A percentile compares a stretch with the other conserved stretches of the same genome.
phyloP scores from a whole-genome alignment of 1,140 invertebrate genomes.

The Pseudobourletiella spinata region DNA sequence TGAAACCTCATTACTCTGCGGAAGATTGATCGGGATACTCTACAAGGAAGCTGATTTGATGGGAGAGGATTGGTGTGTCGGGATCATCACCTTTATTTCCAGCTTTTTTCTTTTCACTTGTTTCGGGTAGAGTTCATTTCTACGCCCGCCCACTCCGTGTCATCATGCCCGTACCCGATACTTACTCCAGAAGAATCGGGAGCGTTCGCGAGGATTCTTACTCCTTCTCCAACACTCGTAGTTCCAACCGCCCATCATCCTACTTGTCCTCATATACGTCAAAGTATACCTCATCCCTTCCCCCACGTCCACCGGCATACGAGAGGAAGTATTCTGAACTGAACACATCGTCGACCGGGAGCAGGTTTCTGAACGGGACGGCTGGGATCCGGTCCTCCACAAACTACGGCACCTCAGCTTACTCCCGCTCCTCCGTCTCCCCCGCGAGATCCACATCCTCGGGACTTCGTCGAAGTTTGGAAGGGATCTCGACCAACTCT shows the following conservation, averaged over 20 bases:
- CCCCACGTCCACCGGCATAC: constrained; percentile 30
- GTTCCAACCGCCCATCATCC: constrained; percentile 11
- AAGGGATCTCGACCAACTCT: neutral
- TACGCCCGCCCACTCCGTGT: no score
- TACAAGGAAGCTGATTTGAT: no score
- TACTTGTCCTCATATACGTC: constrained; percentile 21
- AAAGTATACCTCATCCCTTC: constrained; percentile 24
- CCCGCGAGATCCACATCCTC: constrained; percentile 19
- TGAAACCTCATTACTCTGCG: no score
- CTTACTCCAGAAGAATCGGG: constrained; percentile 16
- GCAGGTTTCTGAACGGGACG: constrained; percentile 13
- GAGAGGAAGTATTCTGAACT: constrained; percentile 23
- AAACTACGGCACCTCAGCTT: constrained; percentile 1
- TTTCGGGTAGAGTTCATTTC: no score
- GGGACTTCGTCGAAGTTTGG: constrained; percentile 14
- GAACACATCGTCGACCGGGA: constrained; percentile 10
- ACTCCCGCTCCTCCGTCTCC: constrained; percentile 21
- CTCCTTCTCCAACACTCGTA: constrained; percentile 11
- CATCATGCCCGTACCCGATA: constrained; percentile 34
- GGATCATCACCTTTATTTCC: no score
- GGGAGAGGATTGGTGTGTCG: no score
- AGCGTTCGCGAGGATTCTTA: constrained; percentile 25
- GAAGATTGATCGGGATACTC: no score
- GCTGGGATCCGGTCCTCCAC: constrained; percentile 3
- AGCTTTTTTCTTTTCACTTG: no score